Evolutionary conservation across 1,140 invertebrate species (phyloP).

Genomic region (Physella acuta): DNA sequence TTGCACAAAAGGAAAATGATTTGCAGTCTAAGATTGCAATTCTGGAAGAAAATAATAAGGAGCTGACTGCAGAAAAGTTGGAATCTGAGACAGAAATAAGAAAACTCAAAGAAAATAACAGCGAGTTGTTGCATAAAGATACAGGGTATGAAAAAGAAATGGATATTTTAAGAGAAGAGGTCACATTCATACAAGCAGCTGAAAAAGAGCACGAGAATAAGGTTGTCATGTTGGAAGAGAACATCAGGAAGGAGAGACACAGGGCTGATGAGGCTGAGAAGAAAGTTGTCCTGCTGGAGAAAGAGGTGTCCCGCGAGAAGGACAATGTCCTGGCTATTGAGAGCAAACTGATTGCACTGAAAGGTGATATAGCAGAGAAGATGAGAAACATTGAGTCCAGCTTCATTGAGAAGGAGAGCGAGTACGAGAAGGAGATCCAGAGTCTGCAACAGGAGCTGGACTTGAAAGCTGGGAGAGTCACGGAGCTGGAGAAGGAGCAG

Average conservation of each 20-base stretch:
- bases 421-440: slow-evolving; percentile 18
- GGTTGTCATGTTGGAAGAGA: slow-evolving; percentile 25
- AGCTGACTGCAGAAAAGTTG: slow-evolving; percentile 5
- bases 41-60: slow-evolving; percentile 12
- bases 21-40: slow-evolving; percentile 9
- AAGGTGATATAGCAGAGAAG: slow-evolving; percentile 12
- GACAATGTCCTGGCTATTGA: slow-evolving; percentile 11
- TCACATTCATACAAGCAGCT: neutral
- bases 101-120: slow-evolving; percentile 8
- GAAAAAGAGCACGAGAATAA: slow-evolving; percentile 19
- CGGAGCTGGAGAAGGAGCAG: slow-evolving; percentile 35
- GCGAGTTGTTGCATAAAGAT: slow-evolving; percentile 5
- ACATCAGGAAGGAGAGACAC: slow-evolving; percentile 1
- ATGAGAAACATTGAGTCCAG: slow-evolving; percentile 18
- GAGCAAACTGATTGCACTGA: slow-evolving; percentile 10
- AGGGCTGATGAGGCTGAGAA: slow-evolving; percentile 16
- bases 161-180: slow-evolving; percentile 9
- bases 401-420: slow-evolving; percentile 23
- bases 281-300: neutral
- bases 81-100: neutral
- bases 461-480: slow-evolving; percentile 20
- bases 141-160: slow-evolving; percentile 5
- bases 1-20: slow-evolving; percentile 30
- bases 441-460: slow-evolving; percentile 4
- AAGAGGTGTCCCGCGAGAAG: slow-evolving; percentile 14